phyloP scores from a whole-genome alignment of 1,140 invertebrate species.

The Goniozus legneri region DNA sequence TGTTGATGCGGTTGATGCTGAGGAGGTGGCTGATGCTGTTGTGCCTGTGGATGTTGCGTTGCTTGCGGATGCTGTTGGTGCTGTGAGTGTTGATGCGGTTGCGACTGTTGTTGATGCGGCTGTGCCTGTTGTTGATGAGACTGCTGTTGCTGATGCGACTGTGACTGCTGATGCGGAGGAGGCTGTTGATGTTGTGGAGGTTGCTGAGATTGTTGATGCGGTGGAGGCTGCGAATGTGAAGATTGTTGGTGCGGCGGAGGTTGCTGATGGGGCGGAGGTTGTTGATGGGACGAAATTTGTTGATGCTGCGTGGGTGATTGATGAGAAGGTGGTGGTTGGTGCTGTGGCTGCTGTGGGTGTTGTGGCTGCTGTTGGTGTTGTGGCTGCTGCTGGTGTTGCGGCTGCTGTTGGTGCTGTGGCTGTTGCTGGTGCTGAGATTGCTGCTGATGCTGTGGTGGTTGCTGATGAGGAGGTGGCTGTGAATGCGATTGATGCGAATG shows the following conservation, averaged over 20 bases:
- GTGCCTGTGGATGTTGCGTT: slow-evolving; percentile 20
- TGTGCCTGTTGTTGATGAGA: slow-evolving; percentile 6
- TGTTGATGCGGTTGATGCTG: slow-evolving; percentile 18
- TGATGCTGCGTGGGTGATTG: slow-evolving; percentile 18
- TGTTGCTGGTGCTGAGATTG: slow-evolving; percentile 8
- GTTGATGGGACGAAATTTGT: slow-evolving; percentile 9
- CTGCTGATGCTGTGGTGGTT: slow-evolving; percentile 18
- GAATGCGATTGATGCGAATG: slow-evolving; percentile 26
- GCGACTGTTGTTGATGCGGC: slow-evolving; percentile 12
- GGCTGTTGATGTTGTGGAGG: slow-evolving; percentile 3
- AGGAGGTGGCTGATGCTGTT: slow-evolving; percentile 13
- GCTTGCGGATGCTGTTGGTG: slow-evolving; percentile 22
- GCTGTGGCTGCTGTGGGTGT: slow-evolving; percentile 9
- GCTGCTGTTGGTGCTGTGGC: slow-evolving; percentile 1
- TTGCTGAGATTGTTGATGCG: slow-evolving; percentile 16
- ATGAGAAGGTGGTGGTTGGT: slow-evolving; percentile 10
- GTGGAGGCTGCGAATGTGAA: slow-evolving; percentile 13
- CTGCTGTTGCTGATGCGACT: slow-evolving; percentile 11
- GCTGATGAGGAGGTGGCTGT: slow-evolving; percentile 25
- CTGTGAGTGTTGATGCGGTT: slow-evolving; percentile 12
- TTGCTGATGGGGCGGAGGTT: slow-evolving; percentile 12
- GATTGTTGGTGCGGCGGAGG: slow-evolving; percentile 13
- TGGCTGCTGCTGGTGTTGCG: slow-evolving; percentile 5
- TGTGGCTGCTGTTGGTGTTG: slow-evolving; percentile 21
- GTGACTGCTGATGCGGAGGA: slow-evolving; percentile 3